A percentile compares a stretch with the other conserved stretches of the same genome.
Evolutionary conservation across 1,140 invertebrate species (phyloP).

Genomic region (Drosophila eugracilis): DNA sequence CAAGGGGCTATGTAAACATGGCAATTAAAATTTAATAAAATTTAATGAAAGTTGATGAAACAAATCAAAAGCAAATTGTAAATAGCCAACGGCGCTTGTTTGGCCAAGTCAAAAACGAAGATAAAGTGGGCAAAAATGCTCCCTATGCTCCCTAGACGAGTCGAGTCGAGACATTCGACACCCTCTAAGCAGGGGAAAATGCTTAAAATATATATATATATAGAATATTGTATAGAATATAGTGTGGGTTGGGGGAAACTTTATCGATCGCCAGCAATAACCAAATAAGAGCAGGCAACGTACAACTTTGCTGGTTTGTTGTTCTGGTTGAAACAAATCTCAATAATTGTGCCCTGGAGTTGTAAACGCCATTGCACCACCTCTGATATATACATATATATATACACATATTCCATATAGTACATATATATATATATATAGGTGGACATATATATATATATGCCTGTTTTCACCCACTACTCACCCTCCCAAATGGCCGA

Average conservation of each 20-base stretch:
- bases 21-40: slow-evolving; percentile 73
- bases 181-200: slow-evolving; percentile 4
- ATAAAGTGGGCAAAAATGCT: slow-evolving; percentile 11
- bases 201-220: too few relatives aligned
- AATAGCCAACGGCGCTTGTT: slow-evolving; percentile 20
- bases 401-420: neutral
- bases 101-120: slow-evolving; percentile 1
- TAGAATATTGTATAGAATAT: too few relatives aligned
- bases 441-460: slow-evolving; percentile 15
- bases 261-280: slow-evolving; percentile 41
- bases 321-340: slow-evolving; percentile 59
- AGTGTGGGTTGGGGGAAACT: slow-evolving; percentile 10
- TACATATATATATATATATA: neutral
- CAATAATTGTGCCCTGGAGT: slow-evolving; percentile 71
- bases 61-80: slow-evolving; percentile 62
- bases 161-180: slow-evolving; percentile 11
- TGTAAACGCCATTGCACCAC: slow-evolving; percentile 19
- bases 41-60: slow-evolving; percentile 63
- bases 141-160: too few relatives aligned
- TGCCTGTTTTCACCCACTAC: neutral
- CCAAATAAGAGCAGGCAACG: slow-evolving; percentile 22
- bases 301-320: slow-evolving; percentile 51
- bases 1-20: slow-evolving; percentile 30
- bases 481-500: slow-evolving; percentile 42
- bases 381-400: neutral